Evolutionary conservation across 2,888 invertebrate genomes (phyloP).

Genomic region (Dryococelus australis): DNA sequence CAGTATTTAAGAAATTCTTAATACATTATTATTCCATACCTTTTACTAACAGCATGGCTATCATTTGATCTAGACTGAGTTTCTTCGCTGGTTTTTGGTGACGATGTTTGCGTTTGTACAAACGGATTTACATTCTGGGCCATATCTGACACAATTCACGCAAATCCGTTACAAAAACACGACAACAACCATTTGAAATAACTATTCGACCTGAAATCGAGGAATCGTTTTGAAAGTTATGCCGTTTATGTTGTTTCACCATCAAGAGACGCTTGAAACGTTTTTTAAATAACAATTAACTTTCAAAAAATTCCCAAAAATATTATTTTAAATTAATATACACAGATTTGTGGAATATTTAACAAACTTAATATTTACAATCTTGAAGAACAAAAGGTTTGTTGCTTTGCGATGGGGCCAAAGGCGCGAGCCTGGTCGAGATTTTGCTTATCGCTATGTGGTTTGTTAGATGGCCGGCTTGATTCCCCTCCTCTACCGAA

Average conservation of each 20-base stretch:
- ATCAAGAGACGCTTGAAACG: not conserved
- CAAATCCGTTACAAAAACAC: slow-evolving; percentile 20
- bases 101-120: slow-evolving; percentile 74
- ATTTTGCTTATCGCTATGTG: too few relatives aligned
- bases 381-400: too few relatives aligned
- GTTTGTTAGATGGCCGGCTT: too few relatives aligned
- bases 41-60: slow-evolving; percentile 90
- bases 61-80: slow-evolving; percentile 74
- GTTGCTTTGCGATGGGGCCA: too few relatives aligned
- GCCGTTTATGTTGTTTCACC: not conserved
- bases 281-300: not conserved
- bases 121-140: slow-evolving; percentile 89
- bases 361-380: too few relatives aligned
- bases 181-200: slow-evolving; percentile 18
- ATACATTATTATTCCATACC: slow-evolving; percentile 64
- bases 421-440: too few relatives aligned
- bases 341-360: too few relatives aligned
- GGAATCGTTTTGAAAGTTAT: not conserved
- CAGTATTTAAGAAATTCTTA: not conserved
- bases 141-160: slow-evolving; percentile 62
- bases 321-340: too few relatives aligned
- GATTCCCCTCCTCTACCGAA: too few relatives aligned
- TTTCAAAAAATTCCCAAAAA: too few relatives aligned
- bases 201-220: slow-evolving; percentile 16
- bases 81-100: slow-evolving; percentile 81